Conservation (phyloP, 1,140 invertebrate species). For the Ericerus pela region DNA sequence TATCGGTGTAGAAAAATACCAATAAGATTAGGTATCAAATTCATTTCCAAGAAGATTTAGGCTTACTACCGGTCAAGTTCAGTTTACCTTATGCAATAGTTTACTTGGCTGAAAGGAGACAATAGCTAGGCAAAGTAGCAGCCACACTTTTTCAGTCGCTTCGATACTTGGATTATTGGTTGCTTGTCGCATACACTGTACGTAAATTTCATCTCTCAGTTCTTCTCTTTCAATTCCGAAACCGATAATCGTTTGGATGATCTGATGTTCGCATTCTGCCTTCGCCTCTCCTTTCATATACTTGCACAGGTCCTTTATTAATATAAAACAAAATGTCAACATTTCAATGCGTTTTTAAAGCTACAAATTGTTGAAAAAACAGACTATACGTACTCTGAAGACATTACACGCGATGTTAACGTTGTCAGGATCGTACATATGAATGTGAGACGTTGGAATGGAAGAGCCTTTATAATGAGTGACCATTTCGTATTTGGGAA, state of each 20-base stretch:
- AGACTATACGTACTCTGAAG: slow-evolving; percentile 54
- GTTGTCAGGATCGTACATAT: slow-evolving; percentile 90
- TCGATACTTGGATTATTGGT: slow-evolving; percentile 40
- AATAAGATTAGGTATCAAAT: not conserved
- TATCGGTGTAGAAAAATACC: slow-evolving; percentile 26
- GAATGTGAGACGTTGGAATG: slow-evolving; percentile 86
- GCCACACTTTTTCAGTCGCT: slow-evolving; percentile 50
- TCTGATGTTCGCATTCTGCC: slow-evolving; percentile 58
- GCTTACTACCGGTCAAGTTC: not conserved
- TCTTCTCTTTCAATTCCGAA: slow-evolving; percentile 78
- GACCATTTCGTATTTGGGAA: slow-evolving; percentile 86
- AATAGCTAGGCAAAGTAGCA: slow-evolving; percentile 71
- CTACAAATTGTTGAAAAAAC: not conserved
- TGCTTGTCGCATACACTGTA: slow-evolving; percentile 67
- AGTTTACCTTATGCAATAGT: slow-evolving; percentile 51
- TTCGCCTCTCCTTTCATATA: slow-evolving; percentile 74
- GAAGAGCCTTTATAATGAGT: slow-evolving; percentile 70
- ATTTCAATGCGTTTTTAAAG: not conserved
- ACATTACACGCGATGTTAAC: slow-evolving; percentile 75
- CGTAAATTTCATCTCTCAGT: slow-evolving; percentile 72
- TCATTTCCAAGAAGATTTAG: not conserved
- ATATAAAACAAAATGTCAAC: slow-evolving; percentile 9
- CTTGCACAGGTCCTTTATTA: slow-evolving; percentile 60
- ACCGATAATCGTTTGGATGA: slow-evolving; percentile 70
- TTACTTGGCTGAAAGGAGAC: slow-evolving; percentile 88